phyloP scores from a whole-genome alignment of 30 jellyfish, hydroid and myxozoan species.

The Morbakka virulenta region DNA sequence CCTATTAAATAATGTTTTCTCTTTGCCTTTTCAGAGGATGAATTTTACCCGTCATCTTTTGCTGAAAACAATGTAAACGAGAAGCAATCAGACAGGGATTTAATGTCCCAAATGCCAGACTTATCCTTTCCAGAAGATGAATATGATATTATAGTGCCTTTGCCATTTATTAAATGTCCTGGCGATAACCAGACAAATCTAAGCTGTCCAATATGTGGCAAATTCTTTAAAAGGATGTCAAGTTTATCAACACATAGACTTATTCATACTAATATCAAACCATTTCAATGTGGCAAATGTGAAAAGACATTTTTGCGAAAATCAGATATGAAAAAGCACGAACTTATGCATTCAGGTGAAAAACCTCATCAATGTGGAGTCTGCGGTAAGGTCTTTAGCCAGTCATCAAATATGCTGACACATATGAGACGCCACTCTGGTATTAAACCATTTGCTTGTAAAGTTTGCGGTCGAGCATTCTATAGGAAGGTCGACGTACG shows the following conservation, averaged over 20 bases:
- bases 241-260: slow-evolving; percentile 90
- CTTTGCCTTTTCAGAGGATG: too few relatives aligned
- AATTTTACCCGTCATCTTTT: too few relatives aligned
- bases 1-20: too few relatives aligned
- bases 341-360: slow-evolving; percentile 93
- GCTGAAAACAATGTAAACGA: too few relatives aligned
- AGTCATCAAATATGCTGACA: slow-evolving; percentile 88
- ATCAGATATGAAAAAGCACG: slow-evolving; percentile 94
- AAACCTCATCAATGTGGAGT: slow-evolving; percentile 92
- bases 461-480: slow-evolving; percentile 90
- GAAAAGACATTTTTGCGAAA: slow-evolving; percentile 81
- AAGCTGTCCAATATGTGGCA: slow-evolving; percentile 85
- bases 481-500: slow-evolving; percentile 90
- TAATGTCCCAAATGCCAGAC: too few relatives aligned
- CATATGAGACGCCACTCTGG: slow-evolving; percentile 95
- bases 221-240: slow-evolving; percentile 80
- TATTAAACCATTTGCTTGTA: slow-evolving; percentile 91
- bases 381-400: slow-evolving; percentile 97
- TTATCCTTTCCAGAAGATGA: slow-evolving; percentile 46
- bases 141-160: slow-evolving; percentile 46
- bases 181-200: slow-evolving; percentile 26
- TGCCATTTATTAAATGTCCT: slow-evolving; percentile 42
- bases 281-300: slow-evolving; percentile 88
- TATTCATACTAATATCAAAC: slow-evolving; percentile 87
- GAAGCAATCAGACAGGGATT: too few relatives aligned